phyloP scores from a whole-genome alignment of 1,140 invertebrate genomes.

The Dreissena polymorpha region DNA sequence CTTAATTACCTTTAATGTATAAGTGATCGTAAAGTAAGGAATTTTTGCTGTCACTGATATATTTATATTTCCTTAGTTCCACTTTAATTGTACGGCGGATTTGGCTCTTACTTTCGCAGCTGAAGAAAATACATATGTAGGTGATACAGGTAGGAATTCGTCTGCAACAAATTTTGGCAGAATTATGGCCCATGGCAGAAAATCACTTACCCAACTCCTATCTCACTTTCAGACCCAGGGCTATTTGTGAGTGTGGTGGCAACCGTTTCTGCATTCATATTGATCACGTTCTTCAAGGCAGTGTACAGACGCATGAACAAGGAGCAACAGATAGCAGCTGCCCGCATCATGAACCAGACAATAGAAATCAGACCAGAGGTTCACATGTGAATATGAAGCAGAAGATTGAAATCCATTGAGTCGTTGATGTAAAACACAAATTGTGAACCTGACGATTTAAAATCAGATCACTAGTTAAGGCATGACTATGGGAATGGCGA shows the following conservation, averaged over 20 bases:
- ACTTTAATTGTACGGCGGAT: neutral
- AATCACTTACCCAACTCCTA: neutral
- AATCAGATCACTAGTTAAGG: no score
- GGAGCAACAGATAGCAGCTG: constrained; percentile 64
- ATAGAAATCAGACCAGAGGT: constrained; percentile 27
- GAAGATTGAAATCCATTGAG: no score
- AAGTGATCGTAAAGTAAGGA: neutral
- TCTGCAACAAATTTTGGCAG: neutral
- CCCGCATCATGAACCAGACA: constrained; percentile 44
- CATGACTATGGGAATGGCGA: no score
- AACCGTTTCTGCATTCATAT: constrained; percentile 58
- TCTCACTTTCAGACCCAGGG: constrained; percentile 42
- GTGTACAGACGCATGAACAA: constrained; percentile 73
- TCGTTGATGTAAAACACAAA: no score
- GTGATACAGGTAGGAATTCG: neutral
- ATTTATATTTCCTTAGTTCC: neutral
- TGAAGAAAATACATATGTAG: neutral
- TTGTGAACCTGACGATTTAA: no score
- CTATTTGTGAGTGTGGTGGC: constrained; percentile 37
- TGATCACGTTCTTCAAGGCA: constrained; percentile 71
- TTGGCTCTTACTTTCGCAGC: neutral
- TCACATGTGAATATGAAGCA: no score
- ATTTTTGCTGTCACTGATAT: no score
- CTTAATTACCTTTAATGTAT: neutral
- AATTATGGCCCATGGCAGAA: neutral